Evolutionary conservation across 2,888 invertebrate species (phyloP).

Genomic region (Tetropium fuscum): DNA sequence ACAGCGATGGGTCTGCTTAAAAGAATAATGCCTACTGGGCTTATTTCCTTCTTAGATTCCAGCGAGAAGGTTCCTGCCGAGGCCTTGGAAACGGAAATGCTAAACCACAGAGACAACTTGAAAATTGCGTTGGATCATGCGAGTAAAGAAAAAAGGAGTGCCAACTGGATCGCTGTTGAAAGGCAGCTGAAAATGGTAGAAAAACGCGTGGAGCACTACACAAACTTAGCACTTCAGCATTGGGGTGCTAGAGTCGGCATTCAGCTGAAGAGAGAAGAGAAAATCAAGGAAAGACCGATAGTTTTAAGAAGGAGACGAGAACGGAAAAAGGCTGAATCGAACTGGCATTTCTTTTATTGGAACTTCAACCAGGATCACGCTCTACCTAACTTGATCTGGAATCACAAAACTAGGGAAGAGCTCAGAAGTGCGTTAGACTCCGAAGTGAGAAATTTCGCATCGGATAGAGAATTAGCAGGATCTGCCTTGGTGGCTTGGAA

Average conservation of each 20-base stretch:
- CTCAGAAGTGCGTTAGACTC: slow-evolving; percentile 91
- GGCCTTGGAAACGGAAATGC: slow-evolving; percentile 76
- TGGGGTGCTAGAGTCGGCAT: slow-evolving; percentile 77
- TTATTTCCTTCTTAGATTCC: slow-evolving; percentile 90
- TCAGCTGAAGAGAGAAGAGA: slow-evolving; percentile 69
- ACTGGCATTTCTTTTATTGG: slow-evolving; percentile 95
- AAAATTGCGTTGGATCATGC: slow-evolving; percentile 90
- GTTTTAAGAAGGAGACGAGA: slow-evolving; percentile 92
- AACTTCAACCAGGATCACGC: slow-evolving; percentile 95
- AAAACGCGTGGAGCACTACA: slow-evolving; percentile 82
- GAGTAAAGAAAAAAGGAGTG: slow-evolving; percentile 74
- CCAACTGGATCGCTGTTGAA: slow-evolving; percentile 80
- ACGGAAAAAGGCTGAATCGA: slow-evolving; percentile 86
- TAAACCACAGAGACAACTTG: slow-evolving; percentile 92
- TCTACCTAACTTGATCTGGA: slow-evolving; percentile 98
- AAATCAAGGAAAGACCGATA: slow-evolving; percentile 84
- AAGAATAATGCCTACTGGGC: slow-evolving; percentile 92
- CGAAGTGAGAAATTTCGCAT: slow-evolving; percentile 90
- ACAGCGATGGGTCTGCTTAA: slow-evolving; percentile 88
- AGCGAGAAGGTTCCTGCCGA: slow-evolving; percentile 84
- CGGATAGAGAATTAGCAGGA: slow-evolving; percentile 90
- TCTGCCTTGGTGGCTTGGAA: slow-evolving; percentile 94
- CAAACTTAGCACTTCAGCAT: slow-evolving; percentile 75
- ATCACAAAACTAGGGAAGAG: slow-evolving; percentile 98
- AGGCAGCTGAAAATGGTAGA: slow-evolving; percentile 82